Evolutionary conservation across 1,140 invertebrate species (phyloP).

Genomic region (Drosophila sp.): DNA sequence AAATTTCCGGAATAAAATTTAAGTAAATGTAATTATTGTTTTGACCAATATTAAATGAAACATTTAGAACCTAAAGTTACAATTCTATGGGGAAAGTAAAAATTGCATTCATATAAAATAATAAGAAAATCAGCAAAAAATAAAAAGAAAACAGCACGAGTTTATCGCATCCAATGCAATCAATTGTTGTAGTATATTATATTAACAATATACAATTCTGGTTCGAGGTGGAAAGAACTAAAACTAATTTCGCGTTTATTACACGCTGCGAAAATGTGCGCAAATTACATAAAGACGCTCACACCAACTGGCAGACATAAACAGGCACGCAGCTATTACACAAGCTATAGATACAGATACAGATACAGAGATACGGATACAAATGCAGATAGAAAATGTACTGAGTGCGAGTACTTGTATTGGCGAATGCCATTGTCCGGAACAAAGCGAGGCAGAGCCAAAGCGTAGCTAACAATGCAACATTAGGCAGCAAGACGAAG

Average conservation of each 20-base stretch:
- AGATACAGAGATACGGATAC: slow-evolving; percentile 34
- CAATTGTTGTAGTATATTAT: slow-evolving; percentile 58
- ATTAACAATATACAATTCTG: slow-evolving; percentile 49
- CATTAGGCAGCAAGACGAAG: slow-evolving; percentile 22
- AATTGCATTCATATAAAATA: too few relatives aligned
- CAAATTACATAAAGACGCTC: slow-evolving; percentile 60
- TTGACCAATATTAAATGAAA: too few relatives aligned
- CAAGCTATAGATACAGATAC: slow-evolving; percentile 34
- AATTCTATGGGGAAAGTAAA: too few relatives aligned
- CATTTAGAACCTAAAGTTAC: too few relatives aligned
- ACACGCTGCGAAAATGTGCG: slow-evolving; percentile 57
- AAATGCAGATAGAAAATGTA: slow-evolving; percentile 45
- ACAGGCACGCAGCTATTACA: slow-evolving; percentile 40
- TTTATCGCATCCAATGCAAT: slow-evolving; percentile 21
- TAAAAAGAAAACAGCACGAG: not conserved
- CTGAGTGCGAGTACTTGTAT: not conserved
- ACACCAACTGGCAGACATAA: not conserved
- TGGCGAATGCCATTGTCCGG: slow-evolving; percentile 66
- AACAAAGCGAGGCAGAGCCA: slow-evolving; percentile 23
- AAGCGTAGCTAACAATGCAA: slow-evolving; percentile 44
- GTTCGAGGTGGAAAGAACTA: slow-evolving; percentile 49
- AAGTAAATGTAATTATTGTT: too few relatives aligned
- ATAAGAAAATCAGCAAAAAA: not conserved
- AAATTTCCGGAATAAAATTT: too few relatives aligned
- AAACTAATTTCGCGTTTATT: slow-evolving; percentile 70